Conservation (phyloP, 2,113 vertebrate species). For the Amblyopsis rosae region DNA sequence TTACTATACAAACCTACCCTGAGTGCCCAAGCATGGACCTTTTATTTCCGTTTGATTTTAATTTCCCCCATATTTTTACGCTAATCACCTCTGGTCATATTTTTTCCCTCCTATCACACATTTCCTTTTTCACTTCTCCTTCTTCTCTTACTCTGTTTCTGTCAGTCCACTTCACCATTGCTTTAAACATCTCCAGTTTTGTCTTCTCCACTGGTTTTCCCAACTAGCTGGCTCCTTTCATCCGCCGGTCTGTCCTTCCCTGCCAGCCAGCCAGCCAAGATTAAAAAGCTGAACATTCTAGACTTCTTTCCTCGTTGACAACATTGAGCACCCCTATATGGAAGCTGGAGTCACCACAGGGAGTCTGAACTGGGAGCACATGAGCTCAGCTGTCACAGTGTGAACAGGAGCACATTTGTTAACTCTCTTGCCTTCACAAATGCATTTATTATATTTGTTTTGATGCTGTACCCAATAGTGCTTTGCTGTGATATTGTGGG, state of each 20-base stretch:
- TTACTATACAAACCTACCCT: too few relatives aligned
- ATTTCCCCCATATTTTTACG: too few relatives aligned
- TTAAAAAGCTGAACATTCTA: conserved; percentile 39
- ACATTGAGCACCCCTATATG: not conserved
- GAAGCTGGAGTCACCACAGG: conserved; percentile 19
- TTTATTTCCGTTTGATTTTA: too few relatives aligned
- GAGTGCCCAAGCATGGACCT: too few relatives aligned
- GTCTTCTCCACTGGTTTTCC: conserved; percentile 31
- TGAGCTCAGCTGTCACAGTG: conserved; percentile 3
- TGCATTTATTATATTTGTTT: not conserved
- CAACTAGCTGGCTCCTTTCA: conserved; percentile 43
- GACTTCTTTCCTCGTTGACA: not conserved
- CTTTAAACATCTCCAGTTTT: not conserved
- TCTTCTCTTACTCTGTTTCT: not conserved
- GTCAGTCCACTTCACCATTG: not conserved
- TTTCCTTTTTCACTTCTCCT: not conserved
- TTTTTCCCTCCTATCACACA: not conserved
- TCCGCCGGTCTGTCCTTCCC: conserved; percentile 27
- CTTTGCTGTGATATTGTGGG: not conserved
- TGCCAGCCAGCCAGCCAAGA: conserved; percentile 32
- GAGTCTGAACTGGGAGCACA: conserved; percentile 19
- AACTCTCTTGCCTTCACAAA: not conserved
- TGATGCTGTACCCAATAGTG: not conserved
- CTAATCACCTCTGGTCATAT: too few relatives aligned
- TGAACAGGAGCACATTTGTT: not conserved